Base-by-base conservation (phyloP, 2,888 invertebrate genomes). In the Erebia palarica region DNA sequence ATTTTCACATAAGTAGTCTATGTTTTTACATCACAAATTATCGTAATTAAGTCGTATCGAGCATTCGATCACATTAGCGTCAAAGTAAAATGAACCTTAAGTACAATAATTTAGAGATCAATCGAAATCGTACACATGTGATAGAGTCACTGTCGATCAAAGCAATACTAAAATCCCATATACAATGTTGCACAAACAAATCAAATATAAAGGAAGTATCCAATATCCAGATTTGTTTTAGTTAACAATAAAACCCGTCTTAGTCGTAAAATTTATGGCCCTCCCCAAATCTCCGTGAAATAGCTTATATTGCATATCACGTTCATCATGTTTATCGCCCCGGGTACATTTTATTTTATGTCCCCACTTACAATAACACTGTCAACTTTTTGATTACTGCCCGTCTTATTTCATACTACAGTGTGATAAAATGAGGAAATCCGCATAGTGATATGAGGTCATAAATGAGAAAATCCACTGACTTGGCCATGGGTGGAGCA, bases 241-340 rank as follows among this genome's bases (percentile, higher is more conserved):
- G 76, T 75, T 74, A 76, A 77, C 76, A 77, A 78, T 77, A 79
- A 77, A 78, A 78, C 75, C 75, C 75, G 76, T 77, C 78, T 78
- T 74, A 76, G 76, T 73, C 72, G 75, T 80, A 76, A 80, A 80
- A 78, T 78, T 80, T 80, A 80, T 78, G 71, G 75, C 75, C 68
- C 75, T 74, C 75, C 75, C 74, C 76, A 77, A 78, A 77, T 79
- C 76, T 75, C 73, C 72, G 75, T 77, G 73, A 76, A 78, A 77
- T 76, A 75, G 76, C 78, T 77, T 78, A 75, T 79, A 78, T 76
- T 77, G 78, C 78, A 78, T 77, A 79, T 80, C 75, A 65, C 74
- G 71, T 75, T 69, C 70, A 77, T 80, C 76, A 77, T 77, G 75
- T 78, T 76, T 79, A 77, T 78, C 69, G 71, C 68, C 57, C 61